phyloP scores from a whole-genome alignment of 1,140 invertebrate genomes.

The Eueides isabella region DNA sequence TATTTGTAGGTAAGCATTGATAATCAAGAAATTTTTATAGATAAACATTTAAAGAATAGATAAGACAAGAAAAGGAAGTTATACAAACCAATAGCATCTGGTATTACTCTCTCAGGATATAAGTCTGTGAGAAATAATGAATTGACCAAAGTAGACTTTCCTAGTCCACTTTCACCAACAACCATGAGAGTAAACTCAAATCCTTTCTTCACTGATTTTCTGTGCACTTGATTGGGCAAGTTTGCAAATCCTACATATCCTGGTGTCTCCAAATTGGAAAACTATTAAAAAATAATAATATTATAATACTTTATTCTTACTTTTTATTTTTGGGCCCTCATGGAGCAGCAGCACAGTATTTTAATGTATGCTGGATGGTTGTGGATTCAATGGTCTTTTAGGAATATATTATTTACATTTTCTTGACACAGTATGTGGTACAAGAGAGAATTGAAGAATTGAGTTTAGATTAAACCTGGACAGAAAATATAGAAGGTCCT shows the following conservation, averaged over 20 bases:
- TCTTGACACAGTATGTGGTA: too few relatives aligned
- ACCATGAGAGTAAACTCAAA: slow-evolving; percentile 99
- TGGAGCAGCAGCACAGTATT: too few relatives aligned
- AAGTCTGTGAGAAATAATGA: slow-evolving; percentile 98
- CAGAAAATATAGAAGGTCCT: too few relatives aligned
- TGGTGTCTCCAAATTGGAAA: slow-evolving; percentile 91
- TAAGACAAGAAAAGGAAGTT: neutral
- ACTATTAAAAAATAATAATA: slow-evolving; percentile 81
- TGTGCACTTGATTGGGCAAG: slow-evolving; percentile 96
- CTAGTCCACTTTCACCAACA: slow-evolving; percentile 97
- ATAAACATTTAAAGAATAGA: neutral
- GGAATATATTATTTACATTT: too few relatives aligned
- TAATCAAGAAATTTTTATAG: too few relatives aligned
- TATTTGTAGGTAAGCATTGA: too few relatives aligned
- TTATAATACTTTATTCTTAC: neutral
- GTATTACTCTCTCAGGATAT: slow-evolving; percentile 94
- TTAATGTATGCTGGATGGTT: too few relatives aligned
- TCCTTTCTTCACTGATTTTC: slow-evolving; percentile 98
- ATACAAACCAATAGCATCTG: slow-evolving; percentile 90
- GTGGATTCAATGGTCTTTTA: too few relatives aligned
- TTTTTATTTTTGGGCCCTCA: neutral
- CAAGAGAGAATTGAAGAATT: too few relatives aligned
- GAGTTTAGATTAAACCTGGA: too few relatives aligned
- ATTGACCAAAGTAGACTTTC: slow-evolving; percentile 99
- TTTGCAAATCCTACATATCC: slow-evolving; percentile 97